Base-by-base conservation (phyloP, 2,113 vertebrate species). In the Paradoxurus hermaphroditus region DNA sequence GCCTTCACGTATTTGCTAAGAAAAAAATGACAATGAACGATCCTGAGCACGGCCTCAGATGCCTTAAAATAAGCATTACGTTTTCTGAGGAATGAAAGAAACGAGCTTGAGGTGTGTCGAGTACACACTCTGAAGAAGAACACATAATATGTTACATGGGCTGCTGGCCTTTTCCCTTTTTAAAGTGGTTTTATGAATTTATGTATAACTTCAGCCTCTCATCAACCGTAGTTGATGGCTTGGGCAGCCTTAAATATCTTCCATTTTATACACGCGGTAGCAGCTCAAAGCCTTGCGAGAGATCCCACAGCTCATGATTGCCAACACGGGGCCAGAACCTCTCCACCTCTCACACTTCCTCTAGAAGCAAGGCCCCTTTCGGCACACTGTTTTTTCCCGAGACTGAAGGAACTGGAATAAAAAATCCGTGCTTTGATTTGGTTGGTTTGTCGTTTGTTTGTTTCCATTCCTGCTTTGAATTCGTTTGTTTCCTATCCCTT, bases 401-500 rank as follows among this genome's bases (percentile, higher is more conserved):
- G 21, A 84, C 79, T 10, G 19, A 75, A 92, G 41, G 41, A 88
- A 44, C 6, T 86, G 51, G 41, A 84, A 72, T 59, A 44, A 14
- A 78, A 63, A 83, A 94, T 13, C 23, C 56, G 90, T 56, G 27
- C 25, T 88, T 95, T 53, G 44, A 34, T 44, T 82, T 49, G 29
- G 23, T 46, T 70, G 59, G 31, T 11, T 81, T 91, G 87, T 97
- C 97, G 97, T 98, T 95, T 95, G 97, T 97, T 95, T 63, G 31
- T 97, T 98, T 97, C 90, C 95, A 92, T 31, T 92, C 90, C 65
- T 89, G 93, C 97, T 97, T 95, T 5, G 46, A 78, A 31, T 96
- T 97, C 96, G 16, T 41, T 95, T 59, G 31, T 41, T 86, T 75
- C 91, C 97, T 97, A 90, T 97, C 97, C 98, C 95, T 98, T 97